phyloP scores from a whole-genome alignment of 2,888 invertebrate genomes.

The Drosophila anceps region DNA sequence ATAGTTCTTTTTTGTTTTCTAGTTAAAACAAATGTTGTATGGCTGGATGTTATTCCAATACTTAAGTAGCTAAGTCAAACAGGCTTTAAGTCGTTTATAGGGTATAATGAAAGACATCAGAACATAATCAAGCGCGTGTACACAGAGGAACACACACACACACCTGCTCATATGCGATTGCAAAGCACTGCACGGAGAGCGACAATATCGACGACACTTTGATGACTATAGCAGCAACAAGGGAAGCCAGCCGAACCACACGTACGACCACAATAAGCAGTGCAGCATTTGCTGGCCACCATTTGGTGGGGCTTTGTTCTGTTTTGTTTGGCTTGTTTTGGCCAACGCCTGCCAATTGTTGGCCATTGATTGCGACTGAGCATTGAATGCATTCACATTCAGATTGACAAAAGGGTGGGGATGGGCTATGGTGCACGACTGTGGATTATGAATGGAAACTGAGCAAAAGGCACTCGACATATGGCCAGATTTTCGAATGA shows the following conservation, averaged over 20 bases:
- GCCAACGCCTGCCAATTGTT: constrained; percentile 56
- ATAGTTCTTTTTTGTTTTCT: too few relatives aligned
- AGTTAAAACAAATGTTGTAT: too few relatives aligned
- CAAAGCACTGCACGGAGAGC: constrained; percentile 3
- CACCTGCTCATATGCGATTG: not conserved
- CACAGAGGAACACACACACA: not conserved
- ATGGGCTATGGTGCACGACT: constrained; percentile 2
- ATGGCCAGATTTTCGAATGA: constrained; percentile 23
- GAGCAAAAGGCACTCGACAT: constrained; percentile 28
- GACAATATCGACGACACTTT: constrained; percentile 20
- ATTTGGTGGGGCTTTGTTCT: constrained; percentile 45
- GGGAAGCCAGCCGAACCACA: constrained; percentile 25
- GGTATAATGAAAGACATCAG: not conserved
- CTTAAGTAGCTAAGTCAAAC: not conserved
- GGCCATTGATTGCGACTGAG: constrained; percentile 37
- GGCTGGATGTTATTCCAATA: not conserved
- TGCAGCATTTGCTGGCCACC: constrained; percentile 23
- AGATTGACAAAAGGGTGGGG: not conserved
- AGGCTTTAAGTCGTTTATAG: not conserved
- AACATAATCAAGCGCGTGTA: not conserved
- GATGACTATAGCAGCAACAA: constrained; percentile 4
- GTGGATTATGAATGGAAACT: constrained; percentile 32
- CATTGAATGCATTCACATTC: constrained; percentile 25
- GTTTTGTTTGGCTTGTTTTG: constrained; percentile 42
- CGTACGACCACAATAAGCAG: constrained; percentile 42